Base-by-base conservation (phyloP, 2,113 vertebrate species). In the Passer domesticus region DNA sequence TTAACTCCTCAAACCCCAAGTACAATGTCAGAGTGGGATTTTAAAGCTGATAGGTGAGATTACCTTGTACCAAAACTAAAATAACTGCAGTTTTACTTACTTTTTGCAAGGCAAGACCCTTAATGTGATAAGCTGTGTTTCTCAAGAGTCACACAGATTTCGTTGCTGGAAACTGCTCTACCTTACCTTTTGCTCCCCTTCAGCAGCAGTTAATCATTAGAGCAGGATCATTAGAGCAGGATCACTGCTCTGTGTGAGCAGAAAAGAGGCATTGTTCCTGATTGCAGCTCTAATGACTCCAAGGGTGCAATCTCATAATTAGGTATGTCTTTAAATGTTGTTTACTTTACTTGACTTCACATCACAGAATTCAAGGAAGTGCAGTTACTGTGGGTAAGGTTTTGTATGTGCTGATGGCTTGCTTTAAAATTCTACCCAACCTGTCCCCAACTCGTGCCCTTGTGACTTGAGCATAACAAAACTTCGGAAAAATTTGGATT, bases 171-270 rank as follows among this genome's bases (percentile, higher is more conserved):
- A 96, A 84, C 41, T 73, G 35, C 81, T 90, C 92, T 89, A 95
- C 94, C 77, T 97, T 95, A 50, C 93, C 91, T 96, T 95, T 84
- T 95, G 70, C 5, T 63, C 17, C 17, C 90, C 94, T 97, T 94
- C 92, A 97, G 79, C 70, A 24, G 58, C 70, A 94, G 92, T 94
- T 96, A 96, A 93, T 97, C 87, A 95, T 84, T 73, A 82, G 35
- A 77, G 89, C 47, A 13, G 66, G 56, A 92, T 96, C 83, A 30
- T 55, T 95, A 87, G 37, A 86, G 87, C 69, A 63, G 70, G 70
- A 93, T 95, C 87, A 20, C 24, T 37, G 3, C 80, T 94, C 91
- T 62, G 70, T 75, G 89, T 89, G 96, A 98, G 88, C 69, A 96
- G 95, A 94, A 95, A 49, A 63, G 90, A 68, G 94, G 64, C 53